A percentile compares a stretch with the other conserved stretches of the same genome.
phyloP scores from a whole-genome alignment of 2,113 vertebrate genomes.

The Apteryx owenii region DNA sequence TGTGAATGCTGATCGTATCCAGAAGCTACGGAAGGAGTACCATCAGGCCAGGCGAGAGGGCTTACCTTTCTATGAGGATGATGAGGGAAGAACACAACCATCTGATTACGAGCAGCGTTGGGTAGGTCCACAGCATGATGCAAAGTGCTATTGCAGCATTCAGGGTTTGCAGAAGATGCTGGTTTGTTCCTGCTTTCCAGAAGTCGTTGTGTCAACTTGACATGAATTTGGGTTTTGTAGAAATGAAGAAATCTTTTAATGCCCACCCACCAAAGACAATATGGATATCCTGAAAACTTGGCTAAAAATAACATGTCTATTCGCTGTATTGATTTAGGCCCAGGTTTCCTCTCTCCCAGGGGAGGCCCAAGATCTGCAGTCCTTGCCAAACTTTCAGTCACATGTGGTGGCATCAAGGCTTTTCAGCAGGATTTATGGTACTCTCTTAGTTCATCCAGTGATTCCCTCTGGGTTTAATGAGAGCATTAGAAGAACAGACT shows the following conservation, averaged over 20 bases:
- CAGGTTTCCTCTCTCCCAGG: not conserved
- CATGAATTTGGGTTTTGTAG: not conserved
- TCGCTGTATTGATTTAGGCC: not conserved
- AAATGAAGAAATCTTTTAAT: not conserved
- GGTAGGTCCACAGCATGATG: constrained; percentile 75
- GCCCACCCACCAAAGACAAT: not conserved
- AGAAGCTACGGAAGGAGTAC: constrained; percentile 92
- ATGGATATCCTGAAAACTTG: constrained; percentile 6
- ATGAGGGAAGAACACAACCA: constrained; percentile 78
- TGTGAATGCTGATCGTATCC: constrained; percentile 89
- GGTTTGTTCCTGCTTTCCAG: not conserved
- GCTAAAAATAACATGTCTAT: not conserved
- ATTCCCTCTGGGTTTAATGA: not conserved
- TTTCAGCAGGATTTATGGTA: not conserved
- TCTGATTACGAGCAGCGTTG: constrained; percentile 84
- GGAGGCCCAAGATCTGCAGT: not conserved
- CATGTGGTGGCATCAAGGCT: not conserved
- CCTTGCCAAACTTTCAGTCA: not conserved
- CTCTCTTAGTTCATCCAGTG: not conserved
- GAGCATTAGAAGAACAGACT: not conserved
- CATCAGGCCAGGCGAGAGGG: constrained; percentile 91
- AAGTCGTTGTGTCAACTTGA: not conserved
- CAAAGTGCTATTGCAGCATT: not conserved
- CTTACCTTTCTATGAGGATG: constrained; percentile 86
- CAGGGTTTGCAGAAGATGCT: not conserved